A percentile compares a stretch with the other conserved stretches of the same genome.
These are phyloP conservation scores for Labeo catla DNA, from an alignment of 2,113 vertebrate species.

Conservation along the genomic window DNA sequence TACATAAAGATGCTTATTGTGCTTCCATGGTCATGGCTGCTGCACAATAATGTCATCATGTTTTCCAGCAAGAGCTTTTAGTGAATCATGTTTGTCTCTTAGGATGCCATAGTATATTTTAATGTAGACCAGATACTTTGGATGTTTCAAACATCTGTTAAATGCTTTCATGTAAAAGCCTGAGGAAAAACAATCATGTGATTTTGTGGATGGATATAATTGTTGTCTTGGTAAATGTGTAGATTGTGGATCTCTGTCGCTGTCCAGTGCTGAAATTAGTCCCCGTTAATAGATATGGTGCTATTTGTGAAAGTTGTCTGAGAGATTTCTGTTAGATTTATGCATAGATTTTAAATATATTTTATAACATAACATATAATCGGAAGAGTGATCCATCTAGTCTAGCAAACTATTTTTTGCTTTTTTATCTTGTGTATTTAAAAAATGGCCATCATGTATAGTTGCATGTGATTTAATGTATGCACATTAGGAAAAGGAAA, in stretches of 20 bases:
- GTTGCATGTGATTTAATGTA: background rate
- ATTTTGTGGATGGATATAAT: background rate
- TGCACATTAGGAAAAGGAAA: background rate
- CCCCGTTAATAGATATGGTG: background rate
- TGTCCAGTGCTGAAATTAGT: slow-evolving; percentile 22
- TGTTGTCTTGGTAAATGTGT: background rate
- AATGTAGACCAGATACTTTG: background rate
- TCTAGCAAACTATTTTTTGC: background rate
- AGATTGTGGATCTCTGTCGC: background rate
- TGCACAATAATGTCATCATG: background rate
- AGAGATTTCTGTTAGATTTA: background rate
- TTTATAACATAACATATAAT: background rate
- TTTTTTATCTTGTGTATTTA: background rate
- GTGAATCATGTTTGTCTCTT: background rate
- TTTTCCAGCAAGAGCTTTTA: slow-evolving; percentile 20
- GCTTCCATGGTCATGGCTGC: slow-evolving; percentile 19
- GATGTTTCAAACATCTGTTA: background rate
- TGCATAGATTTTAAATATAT: background rate
- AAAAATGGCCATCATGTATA: background rate
- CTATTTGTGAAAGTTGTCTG: no score
- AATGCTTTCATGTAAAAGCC: background rate
- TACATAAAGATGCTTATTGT: slow-evolving; percentile 31
- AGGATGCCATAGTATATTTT: background rate
- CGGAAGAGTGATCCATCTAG: background rate
- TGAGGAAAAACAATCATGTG: background rate